Evolutionary conservation across 1,140 invertebrate genomes (phyloP).

Genomic region (Bombyx mori): DNA sequence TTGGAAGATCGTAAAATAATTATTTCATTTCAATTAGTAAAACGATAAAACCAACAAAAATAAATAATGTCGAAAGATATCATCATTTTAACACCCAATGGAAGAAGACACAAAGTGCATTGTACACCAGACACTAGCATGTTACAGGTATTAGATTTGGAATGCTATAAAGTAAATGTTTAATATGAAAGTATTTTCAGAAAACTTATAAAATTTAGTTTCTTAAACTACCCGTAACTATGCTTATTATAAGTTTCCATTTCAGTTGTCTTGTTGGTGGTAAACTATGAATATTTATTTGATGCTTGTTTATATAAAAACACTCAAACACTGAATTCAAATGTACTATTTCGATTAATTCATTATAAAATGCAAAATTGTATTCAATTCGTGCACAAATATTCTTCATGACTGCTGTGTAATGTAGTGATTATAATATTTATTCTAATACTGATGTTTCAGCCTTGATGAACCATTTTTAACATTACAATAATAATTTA

Average conservation of each 20-base stretch:
- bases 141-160: slow-evolving; percentile 71
- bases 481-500: no score
- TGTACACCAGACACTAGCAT: slow-evolving; percentile 79
- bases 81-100: slow-evolving; percentile 76
- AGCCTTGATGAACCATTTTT: no score
- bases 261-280: background rate
- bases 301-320: background rate
- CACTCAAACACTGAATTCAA: background rate
- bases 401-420: no score
- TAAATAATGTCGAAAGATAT: slow-evolving; percentile 56
- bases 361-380: no score
- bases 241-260: background rate
- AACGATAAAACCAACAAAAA: background rate
- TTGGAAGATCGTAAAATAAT: no score
- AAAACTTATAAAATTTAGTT: background rate
- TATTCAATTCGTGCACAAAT: no score
- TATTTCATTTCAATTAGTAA: no score
- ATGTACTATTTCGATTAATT: no score
- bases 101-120: slow-evolving; percentile 77
- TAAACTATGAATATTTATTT: background rate
- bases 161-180: background rate
- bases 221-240: background rate
- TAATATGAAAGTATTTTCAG: background rate
- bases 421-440: no score
- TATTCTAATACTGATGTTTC: no score